Evolutionary conservation across 2,113 vertebrate genomes (phyloP).

Genomic region (Pseudolaguvia tuberculata): DNA sequence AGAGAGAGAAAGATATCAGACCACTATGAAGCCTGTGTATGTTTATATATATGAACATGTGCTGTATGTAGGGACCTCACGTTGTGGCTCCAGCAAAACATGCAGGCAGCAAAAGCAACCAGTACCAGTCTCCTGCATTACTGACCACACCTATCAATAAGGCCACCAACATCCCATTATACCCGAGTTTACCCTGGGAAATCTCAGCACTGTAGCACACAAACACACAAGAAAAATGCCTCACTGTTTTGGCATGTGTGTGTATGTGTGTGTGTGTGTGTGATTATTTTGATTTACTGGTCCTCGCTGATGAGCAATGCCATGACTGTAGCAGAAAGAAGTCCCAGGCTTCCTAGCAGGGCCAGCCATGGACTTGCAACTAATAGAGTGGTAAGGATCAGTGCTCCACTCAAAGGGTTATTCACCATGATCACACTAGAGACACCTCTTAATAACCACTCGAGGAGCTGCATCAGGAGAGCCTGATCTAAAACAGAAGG

Average conservation of each 20-base stretch:
- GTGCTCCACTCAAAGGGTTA: conserved; percentile 67
- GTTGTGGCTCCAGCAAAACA: conserved; percentile 59
- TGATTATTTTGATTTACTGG: conserved; percentile 52
- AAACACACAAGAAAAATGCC: conserved; percentile 25
- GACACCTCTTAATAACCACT: conserved; percentile 65
- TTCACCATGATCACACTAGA: conserved; percentile 66
- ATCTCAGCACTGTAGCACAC: conserved; percentile 58
- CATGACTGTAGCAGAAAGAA: conserved; percentile 64
- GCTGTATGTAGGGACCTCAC: conserved; percentile 46
- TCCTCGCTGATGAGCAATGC: conserved; percentile 65
- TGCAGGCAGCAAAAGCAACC: conserved; percentile 66
- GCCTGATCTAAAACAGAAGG: conserved; percentile 55
- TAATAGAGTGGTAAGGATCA: conserved; percentile 63
- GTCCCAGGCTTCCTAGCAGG: conserved; percentile 63
- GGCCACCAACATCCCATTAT: conserved; percentile 69
- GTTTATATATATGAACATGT: neutral
- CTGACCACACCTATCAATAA: conserved; percentile 68
- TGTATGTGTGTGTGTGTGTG: neutral
- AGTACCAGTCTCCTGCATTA: conserved; percentile 69
- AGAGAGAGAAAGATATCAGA: neutral
- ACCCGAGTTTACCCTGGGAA: conserved; percentile 61
- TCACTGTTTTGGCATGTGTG: neutral
- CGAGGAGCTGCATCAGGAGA: conserved; percentile 61
- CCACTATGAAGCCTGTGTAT: neutral
- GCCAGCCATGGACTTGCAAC: conserved; percentile 68